These are phyloP conservation scores for Mnemiopsis leidyi DNA, from an alignment of 37 sponge, comb jelly and placozoan species.

Conservation along the genomic window DNA sequence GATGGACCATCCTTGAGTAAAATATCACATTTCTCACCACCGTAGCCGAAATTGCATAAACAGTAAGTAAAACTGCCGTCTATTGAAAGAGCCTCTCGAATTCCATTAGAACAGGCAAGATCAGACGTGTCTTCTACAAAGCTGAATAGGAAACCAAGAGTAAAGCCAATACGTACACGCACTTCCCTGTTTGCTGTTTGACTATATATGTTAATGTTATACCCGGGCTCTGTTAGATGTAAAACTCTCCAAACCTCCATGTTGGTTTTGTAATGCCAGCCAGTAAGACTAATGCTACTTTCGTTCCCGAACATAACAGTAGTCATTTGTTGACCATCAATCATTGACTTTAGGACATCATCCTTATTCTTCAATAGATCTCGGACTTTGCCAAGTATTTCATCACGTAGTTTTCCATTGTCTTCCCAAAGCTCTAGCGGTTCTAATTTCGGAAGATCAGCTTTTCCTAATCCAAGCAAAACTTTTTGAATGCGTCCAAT, in stretches of 20 bases:
- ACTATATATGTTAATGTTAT: no score
- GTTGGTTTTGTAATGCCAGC: constrained; percentile 13
- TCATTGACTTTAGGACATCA: neutral
- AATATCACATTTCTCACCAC: neutral
- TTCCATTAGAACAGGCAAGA: neutral
- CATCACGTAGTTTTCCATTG: neutral
- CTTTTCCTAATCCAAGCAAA: neutral
- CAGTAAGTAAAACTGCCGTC: neutral
- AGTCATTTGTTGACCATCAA: neutral
- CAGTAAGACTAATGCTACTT: neutral
- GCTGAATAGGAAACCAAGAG: neutral
- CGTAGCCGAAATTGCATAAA: neutral
- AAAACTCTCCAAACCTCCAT: no score
- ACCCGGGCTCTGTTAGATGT: no score
- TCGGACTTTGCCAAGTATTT: neutral
- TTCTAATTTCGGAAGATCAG: neutral
- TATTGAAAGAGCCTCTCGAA: neutral
- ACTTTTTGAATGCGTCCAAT: neutral
- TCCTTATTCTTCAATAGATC: neutral
- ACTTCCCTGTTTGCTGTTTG: no score
- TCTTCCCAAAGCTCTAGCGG: neutral
- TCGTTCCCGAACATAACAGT: neutral
- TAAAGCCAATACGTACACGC: no score
- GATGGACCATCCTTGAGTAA: neutral
- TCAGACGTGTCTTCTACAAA: neutral